These are phyloP conservation scores for Ahaetulla prasina DNA, from an alignment of 2,113 vertebrate genomes.

Conservation along the genomic window DNA sequence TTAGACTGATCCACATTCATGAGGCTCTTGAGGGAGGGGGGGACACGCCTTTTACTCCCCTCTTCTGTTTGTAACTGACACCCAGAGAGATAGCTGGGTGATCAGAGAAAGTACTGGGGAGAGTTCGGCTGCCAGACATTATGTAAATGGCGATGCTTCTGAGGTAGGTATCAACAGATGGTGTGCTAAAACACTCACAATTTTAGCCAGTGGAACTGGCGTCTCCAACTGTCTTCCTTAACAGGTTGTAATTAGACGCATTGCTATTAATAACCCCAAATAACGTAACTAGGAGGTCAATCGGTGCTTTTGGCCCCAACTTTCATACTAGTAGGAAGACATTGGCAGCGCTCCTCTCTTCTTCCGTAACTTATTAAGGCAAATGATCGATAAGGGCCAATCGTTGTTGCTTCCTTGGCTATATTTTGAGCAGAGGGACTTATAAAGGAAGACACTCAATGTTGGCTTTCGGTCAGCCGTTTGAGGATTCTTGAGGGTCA, in stretches of 20 bases:
- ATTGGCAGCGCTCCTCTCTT: too few relatives aligned
- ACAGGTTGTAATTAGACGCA: slow-evolving; percentile 37
- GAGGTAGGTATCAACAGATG: slow-evolving; percentile 63
- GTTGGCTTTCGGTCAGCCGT: neutral
- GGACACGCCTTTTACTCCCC: neutral
- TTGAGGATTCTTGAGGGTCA: neutral
- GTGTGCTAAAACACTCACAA: slow-evolving; percentile 54
- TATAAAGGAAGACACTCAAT: neutral
- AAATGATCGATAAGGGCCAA: neutral
- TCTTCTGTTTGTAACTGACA: neutral
- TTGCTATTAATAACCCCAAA: slow-evolving; percentile 47
- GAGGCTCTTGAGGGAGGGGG: neutral
- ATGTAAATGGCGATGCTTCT: slow-evolving; percentile 40
- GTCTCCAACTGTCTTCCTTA: slow-evolving; percentile 53
- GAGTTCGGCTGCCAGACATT: slow-evolving; percentile 13
- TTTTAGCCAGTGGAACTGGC: slow-evolving; percentile 52
- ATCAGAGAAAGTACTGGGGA: slow-evolving; percentile 11
- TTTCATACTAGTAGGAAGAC: neutral
- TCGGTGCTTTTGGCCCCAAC: neutral
- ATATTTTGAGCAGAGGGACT: neutral
- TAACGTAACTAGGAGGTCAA: neutral
- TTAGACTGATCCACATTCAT: neutral
- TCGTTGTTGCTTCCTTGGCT: neutral
- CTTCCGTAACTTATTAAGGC: neutral
- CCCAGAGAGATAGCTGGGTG: slow-evolving; percentile 17